A percentile compares a stretch with the other conserved stretches of the same genome.
Conservation (phyloP, 2,797 vertebrate species). For the Sebastes jordani region DNA sequence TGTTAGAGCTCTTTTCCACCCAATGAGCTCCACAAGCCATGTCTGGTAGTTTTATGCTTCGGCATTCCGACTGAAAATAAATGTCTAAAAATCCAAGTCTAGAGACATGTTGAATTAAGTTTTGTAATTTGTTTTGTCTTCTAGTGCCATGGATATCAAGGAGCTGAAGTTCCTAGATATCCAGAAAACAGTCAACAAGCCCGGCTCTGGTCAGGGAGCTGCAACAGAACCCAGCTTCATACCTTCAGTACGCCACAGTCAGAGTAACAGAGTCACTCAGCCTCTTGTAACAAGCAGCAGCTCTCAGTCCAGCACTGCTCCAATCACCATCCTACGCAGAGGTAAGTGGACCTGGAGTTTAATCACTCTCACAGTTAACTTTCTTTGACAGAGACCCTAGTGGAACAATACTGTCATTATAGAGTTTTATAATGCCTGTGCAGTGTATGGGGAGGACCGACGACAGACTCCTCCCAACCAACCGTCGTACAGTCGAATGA, state of each 20-base stretch:
- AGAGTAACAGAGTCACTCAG: constrained; percentile 62
- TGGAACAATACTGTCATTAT: neutral
- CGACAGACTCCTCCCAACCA: too few species aligned
- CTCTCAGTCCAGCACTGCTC: constrained; percentile 79
- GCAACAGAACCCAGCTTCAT: constrained; percentile 4
- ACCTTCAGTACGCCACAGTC: constrained; percentile 25
- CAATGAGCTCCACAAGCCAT: neutral
- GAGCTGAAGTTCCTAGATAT: constrained; percentile 93
- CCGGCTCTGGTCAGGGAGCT: constrained; percentile 10
- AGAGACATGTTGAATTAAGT: too few species aligned
- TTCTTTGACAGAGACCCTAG: neutral
- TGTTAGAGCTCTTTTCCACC: neutral
- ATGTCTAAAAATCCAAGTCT: neutral
- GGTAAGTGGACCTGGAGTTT: constrained; percentile 44
- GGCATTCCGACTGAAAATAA: neutral
- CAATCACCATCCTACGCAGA: constrained; percentile 83
- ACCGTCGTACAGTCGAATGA: too few species aligned
- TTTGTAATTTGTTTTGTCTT: neutral
- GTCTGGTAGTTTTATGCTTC: neutral
- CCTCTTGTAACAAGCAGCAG: constrained; percentile 38
- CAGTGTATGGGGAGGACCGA: too few species aligned
- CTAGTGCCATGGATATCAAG: constrained; percentile 91
- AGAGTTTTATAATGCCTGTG: neutral
- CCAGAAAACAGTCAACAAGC: constrained; percentile 62
- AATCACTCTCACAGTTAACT: neutral